Evolutionary conservation across 2,888 invertebrate species (phyloP).

Genomic region (Malacosoma neustria): DNA sequence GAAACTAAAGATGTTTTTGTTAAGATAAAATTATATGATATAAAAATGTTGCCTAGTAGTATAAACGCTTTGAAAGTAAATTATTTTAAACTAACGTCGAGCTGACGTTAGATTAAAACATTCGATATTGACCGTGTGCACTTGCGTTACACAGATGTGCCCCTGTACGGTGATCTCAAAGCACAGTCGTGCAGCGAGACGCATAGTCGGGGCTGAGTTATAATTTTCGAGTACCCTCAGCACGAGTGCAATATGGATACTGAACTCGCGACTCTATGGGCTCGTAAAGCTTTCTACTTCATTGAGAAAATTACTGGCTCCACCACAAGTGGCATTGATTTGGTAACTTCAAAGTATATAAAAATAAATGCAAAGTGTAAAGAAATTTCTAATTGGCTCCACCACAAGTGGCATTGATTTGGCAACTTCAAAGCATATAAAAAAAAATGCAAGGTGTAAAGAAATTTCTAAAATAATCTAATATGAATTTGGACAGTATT

Average conservation of each 20-base stretch:
- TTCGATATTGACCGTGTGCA: too few relatives aligned
- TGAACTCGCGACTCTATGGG: slow-evolving; percentile 68
- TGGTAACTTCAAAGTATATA: too few relatives aligned
- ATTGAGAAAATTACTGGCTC: too few relatives aligned
- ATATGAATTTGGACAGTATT: too few relatives aligned
- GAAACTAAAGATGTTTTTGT: slow-evolving; percentile 15
- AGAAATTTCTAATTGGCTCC: too few relatives aligned
- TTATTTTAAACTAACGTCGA: not conserved
- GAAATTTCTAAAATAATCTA: too few relatives aligned
- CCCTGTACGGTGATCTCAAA: slow-evolving; percentile 65
- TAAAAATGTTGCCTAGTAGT: not conserved
- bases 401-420: too few relatives aligned
- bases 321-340: too few relatives aligned
- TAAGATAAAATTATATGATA: not conserved
- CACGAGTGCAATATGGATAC: slow-evolving; percentile 48
- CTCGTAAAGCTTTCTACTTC: slow-evolving; percentile 28
- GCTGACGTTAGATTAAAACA: too few relatives aligned
- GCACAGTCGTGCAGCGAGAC: slow-evolving; percentile 52
- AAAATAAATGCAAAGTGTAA: too few relatives aligned
- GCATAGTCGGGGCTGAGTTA: slow-evolving; percentile 60
- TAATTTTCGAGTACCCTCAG: slow-evolving; percentile 67
- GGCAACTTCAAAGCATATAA: too few relatives aligned
- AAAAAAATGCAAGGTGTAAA: too few relatives aligned
- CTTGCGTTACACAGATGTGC: slow-evolving; percentile 22
- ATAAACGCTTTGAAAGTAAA: not conserved